Evolutionary conservation across 2,888 invertebrate species (phyloP).

Genomic region (Poecilus cupreus): DNA sequence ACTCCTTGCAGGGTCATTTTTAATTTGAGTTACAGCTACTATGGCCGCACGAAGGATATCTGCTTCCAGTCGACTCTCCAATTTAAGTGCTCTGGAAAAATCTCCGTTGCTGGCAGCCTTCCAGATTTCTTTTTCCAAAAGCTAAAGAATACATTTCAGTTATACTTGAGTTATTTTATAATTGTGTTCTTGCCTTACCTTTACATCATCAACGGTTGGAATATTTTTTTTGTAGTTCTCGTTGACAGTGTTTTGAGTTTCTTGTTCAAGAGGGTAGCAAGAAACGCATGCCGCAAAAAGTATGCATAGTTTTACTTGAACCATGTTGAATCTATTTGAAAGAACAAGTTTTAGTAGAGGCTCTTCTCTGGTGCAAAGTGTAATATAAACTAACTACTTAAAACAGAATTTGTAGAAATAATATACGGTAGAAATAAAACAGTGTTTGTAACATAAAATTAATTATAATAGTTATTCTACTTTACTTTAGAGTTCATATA

Average conservation of each 20-base stretch:
- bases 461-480: no score
- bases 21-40: conserved; percentile 25
- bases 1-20: conserved; percentile 43
- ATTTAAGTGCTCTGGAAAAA: conserved; percentile 24
- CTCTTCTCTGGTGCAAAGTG: not conserved
- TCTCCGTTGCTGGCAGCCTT: conserved; percentile 41
- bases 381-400: not conserved
- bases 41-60: conserved; percentile 41
- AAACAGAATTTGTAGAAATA: not conserved
- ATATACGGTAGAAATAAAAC: not conserved
- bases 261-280: conserved; percentile 23
- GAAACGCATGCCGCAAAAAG: conserved; percentile 25
- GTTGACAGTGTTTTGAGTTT: not conserved
- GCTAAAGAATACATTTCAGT: conserved; percentile 5
- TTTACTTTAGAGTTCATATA: no score
- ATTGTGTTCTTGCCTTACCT: no score
- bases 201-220: conserved; percentile 29
- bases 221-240: not conserved
- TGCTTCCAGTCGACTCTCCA: conserved; percentile 36
- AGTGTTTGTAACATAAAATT: no score
- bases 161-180: no score
- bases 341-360: not conserved
- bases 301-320: conserved; percentile 39
- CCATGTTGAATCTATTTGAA: not conserved
- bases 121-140: conserved; percentile 51